Percentiles rank a stretch among this genome's conserved stretches.
phyloP scores from a whole-genome alignment of 2,113 vertebrate species.

The Triplophysa dalaica region DNA sequence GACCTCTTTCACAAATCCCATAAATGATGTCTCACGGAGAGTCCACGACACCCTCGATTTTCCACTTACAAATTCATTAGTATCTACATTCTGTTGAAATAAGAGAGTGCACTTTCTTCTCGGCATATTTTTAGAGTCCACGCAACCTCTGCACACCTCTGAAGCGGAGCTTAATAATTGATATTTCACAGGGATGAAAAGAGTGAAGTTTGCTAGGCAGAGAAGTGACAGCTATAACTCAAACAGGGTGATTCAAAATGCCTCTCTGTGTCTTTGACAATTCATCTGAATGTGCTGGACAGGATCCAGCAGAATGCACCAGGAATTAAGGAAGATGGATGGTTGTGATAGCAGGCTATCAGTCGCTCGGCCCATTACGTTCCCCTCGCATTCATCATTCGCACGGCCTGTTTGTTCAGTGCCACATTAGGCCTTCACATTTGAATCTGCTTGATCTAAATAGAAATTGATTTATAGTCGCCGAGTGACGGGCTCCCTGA shows the following conservation, averaged over 20 bases:
- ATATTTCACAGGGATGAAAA: constrained; percentile 41
- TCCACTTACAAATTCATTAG: constrained; percentile 36
- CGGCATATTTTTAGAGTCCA: neutral
- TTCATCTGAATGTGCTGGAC: constrained; percentile 48
- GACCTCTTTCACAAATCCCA: constrained; percentile 18
- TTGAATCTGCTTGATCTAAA: constrained; percentile 62
- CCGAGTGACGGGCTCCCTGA: constrained; percentile 40
- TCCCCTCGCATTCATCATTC: constrained; percentile 54
- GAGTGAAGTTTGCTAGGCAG: constrained; percentile 15
- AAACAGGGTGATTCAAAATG: constrained; percentile 37
- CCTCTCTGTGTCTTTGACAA: constrained; percentile 47
- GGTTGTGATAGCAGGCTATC: constrained; percentile 54
- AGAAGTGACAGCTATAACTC: constrained; percentile 39
- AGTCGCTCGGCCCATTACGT: constrained; percentile 56
- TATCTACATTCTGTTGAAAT: neutral
- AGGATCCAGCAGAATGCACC: constrained; percentile 44
- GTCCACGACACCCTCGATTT: neutral
- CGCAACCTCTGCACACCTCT: constrained; percentile 7
- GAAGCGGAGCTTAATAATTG: constrained; percentile 19
- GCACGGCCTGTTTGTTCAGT: constrained; percentile 54
- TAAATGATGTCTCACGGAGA: constrained; percentile 19
- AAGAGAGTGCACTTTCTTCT: constrained; percentile 25
- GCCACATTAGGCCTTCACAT: constrained; percentile 56
- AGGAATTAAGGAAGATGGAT: constrained; percentile 58
- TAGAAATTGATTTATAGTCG: constrained; percentile 63